Evolutionary conservation across 1,140 invertebrate species (phyloP).

Genomic region (Thereuonema tuberculata): DNA sequence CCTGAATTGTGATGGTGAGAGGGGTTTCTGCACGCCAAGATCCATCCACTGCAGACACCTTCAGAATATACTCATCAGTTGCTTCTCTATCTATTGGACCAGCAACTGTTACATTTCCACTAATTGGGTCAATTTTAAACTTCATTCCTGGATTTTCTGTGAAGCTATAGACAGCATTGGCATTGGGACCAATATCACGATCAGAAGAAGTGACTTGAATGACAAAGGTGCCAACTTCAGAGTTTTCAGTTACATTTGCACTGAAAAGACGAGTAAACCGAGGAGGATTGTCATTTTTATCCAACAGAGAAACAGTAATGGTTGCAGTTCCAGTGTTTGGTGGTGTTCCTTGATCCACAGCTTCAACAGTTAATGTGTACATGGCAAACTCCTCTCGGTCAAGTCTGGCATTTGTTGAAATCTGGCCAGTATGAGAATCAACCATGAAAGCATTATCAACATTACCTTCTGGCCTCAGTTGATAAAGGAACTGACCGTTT

Average conservation of each 20-base stretch:
- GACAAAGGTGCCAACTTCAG: conserved; percentile 79
- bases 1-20: conserved; percentile 80
- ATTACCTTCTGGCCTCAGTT: conserved; percentile 43
- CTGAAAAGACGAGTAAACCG: conserved; percentile 82
- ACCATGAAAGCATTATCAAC: conserved; percentile 43
- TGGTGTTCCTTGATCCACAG: conserved; percentile 70
- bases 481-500: conserved; percentile 71
- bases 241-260: conserved; percentile 90
- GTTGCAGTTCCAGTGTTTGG: conserved; percentile 67
- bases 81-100: conserved; percentile 69
- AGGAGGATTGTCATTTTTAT: conserved; percentile 92
- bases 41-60: conserved; percentile 72
- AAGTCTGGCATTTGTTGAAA: conserved; percentile 63
- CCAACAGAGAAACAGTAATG: conserved; percentile 64
- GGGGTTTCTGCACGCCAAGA: conserved; percentile 78
- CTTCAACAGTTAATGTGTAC: conserved; percentile 73
- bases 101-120: conserved; percentile 82
- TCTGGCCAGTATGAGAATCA: conserved; percentile 62
- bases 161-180: conserved; percentile 75
- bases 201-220: conserved; percentile 83
- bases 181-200: conserved; percentile 69
- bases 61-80: conserved; percentile 78
- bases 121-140: conserved; percentile 72
- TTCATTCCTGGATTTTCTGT: conserved; percentile 75
- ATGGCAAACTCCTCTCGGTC: conserved; percentile 74